Conservation (phyloP, 2,797 vertebrate species). For the Miichthys miiuy region DNA sequence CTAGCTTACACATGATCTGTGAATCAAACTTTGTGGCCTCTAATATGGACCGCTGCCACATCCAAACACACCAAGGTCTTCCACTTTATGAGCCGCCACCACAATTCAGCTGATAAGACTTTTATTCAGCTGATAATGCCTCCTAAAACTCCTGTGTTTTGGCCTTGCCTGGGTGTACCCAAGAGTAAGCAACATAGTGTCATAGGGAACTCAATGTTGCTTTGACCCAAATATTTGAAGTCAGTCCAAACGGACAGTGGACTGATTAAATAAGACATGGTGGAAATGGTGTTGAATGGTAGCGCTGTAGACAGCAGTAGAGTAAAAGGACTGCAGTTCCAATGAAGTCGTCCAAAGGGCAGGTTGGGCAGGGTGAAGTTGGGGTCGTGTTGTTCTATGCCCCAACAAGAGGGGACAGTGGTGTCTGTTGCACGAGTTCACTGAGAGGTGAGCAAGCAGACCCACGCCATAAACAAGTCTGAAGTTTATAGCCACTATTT, state of each 20-base stretch:
- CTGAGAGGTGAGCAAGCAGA: slow-evolving; percentile 87
- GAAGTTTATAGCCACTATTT: slow-evolving; percentile 87
- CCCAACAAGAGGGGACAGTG: slow-evolving; percentile 46
- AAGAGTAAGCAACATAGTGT: not conserved
- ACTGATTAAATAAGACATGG: slow-evolving; percentile 39
- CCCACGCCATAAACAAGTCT: slow-evolving; percentile 84
- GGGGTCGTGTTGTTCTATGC: slow-evolving; percentile 69
- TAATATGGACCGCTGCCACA: not conserved
- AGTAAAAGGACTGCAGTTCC: slow-evolving; percentile 22
- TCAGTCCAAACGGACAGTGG: slow-evolving; percentile 1
- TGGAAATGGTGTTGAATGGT: slow-evolving; percentile 5
- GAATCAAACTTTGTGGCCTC: slow-evolving; percentile 10
- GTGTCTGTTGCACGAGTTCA: slow-evolving; percentile 87
- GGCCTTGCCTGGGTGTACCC: not conserved
- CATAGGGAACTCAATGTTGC: not conserved
- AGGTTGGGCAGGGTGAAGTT: slow-evolving; percentile 81
- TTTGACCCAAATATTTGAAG: not conserved
- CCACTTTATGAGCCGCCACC: not conserved
- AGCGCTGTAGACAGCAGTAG: slow-evolving; percentile 1
- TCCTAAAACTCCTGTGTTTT: not conserved
- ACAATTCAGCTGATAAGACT: not conserved
- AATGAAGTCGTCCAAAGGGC: slow-evolving; percentile 65
- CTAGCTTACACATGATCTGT: not conserved
- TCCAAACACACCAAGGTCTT: not conserved
- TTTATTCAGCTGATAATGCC: not conserved